Evolutionary conservation across 2,797 vertebrate species (phyloP).

Genomic region (Scleropages formosus): DNA sequence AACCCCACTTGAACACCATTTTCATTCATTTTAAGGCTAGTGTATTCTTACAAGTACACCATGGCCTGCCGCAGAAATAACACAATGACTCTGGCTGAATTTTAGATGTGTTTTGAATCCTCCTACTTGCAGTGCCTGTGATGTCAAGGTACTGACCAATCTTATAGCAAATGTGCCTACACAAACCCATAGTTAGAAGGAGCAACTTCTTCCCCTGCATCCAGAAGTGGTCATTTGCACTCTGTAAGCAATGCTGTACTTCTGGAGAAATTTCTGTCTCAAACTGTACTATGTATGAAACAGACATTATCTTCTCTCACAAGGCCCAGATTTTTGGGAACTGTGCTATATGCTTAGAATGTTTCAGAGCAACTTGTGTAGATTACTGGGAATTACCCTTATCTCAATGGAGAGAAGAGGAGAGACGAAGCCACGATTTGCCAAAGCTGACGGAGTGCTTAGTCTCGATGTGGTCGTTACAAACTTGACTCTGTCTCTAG

Average conservation of each 20-base stretch:
- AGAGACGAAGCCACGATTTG: conserved; percentile 24
- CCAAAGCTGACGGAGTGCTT: conserved; percentile 6
- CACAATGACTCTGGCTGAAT: no score
- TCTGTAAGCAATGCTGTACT: not conserved
- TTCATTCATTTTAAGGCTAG: not conserved
- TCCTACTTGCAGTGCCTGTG: no score
- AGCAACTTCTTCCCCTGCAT: not conserved
- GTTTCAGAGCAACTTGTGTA: conserved; percentile 24
- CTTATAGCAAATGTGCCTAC: not conserved
- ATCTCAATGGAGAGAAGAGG: conserved; percentile 17
- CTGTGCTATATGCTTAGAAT: conserved; percentile 1
- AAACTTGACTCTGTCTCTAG: conserved; percentile 21
- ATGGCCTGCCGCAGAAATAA: not conserved
- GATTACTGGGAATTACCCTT: conserved; percentile 30
- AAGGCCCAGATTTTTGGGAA: not conserved
- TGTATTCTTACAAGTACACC: not conserved
- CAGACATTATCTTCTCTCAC: not conserved
- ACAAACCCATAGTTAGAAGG: not conserved
- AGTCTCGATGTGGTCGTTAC: conserved; percentile 12
- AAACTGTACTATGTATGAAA: not conserved
- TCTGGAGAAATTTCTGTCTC: not conserved
- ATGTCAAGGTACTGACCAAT: not conserved
- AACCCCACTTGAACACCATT: not conserved
- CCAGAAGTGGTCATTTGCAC: not conserved
- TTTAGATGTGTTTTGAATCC: no score